Base-by-base conservation (phyloP, 1,140 invertebrate genomes). In the Caenorhabditis briggsae region DNA sequence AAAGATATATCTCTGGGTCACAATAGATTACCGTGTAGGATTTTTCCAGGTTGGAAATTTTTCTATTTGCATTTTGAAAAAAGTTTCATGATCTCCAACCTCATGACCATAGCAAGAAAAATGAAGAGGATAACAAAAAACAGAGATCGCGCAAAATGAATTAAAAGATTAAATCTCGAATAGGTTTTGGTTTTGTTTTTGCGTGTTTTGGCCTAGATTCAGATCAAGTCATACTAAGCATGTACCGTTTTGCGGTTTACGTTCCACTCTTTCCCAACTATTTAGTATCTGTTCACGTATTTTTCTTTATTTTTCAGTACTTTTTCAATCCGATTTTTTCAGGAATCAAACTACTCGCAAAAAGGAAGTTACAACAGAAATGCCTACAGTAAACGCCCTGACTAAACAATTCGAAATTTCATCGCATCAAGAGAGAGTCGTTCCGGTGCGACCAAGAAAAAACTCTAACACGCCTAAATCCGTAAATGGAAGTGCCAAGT, bases 321-420 rank as follows among this genome's bases (percentile, higher is more conserved):
- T 12, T 8, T 33, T 7, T 2, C 7, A 46, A 5, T 18, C 7
- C 2, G 11, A 64, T 16, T 70, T 18, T 70, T 70, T 46, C 46
- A 78, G 70, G 2, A 78, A 50, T n/a, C 46, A 18, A 12, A 78
- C 70, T 33, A 78, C 70, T 7, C 43, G 46, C 20, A 78, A 50
- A n/a, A 48, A 78, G n/a, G 70, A 78, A 23, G 50, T 50, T 6
- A 78, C 48, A 53, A 78, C 70, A 8, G 70, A 78, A 23, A 78
- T 78, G 70, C 70, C 70, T 5, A 78, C 70, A 12, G 70, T 78
- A n/a, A 78, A 78, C 70, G 70, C 70, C 46, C 23, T 78, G 9
- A 78, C 70, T 46, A 78, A 78, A 50, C 70, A 50, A 23, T 78
- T 78, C 12, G 70, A 78, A 14, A 23, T 53, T 20, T 78, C 70